Conservation (phyloP, 2,888 invertebrate genomes). For the Acronicta aceris region DNA sequence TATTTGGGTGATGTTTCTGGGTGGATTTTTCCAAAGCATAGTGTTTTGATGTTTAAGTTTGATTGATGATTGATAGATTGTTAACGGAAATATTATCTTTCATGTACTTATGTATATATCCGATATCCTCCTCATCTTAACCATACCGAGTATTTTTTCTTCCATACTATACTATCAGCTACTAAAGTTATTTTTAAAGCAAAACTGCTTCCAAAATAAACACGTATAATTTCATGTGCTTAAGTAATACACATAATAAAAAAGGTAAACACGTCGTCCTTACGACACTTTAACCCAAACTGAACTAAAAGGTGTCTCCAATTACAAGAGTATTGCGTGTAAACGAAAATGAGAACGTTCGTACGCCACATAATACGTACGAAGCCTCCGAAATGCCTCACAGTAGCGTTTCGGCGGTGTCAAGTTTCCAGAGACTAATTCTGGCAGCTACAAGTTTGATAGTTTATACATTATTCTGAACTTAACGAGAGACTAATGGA, state of each 20-base stretch:
- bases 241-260: slow-evolving; percentile 4
- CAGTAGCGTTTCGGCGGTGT: slow-evolving; percentile 87
- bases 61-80: too few species aligned
- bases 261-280: slow-evolving; percentile 34
- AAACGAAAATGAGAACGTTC: slow-evolving; percentile 79
- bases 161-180: neutral
- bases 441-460: slow-evolving; percentile 49
- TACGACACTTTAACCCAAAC: slow-evolving; percentile 49
- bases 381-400: slow-evolving; percentile 85
- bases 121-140: too few species aligned
- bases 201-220: neutral
- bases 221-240: slow-evolving; percentile 2
- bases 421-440: slow-evolving; percentile 68
- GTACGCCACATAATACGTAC: slow-evolving; percentile 75
- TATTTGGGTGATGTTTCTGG: slow-evolving; percentile 20
- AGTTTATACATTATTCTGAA: slow-evolving; percentile 44
- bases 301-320: slow-evolving; percentile 65
- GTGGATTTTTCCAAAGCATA: slow-evolving; percentile 35
- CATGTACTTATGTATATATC: too few species aligned
- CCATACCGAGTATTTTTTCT: too few species aligned
- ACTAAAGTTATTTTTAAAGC: neutral
- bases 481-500: slow-evolving; percentile 25
- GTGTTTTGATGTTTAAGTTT: too few species aligned
- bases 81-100: too few species aligned
- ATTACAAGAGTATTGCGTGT: slow-evolving; percentile 81